These are phyloP conservation scores for Neodiprion lecontei DNA, from an alignment of 1,140 invertebrate species.

Conservation along the genomic window DNA sequence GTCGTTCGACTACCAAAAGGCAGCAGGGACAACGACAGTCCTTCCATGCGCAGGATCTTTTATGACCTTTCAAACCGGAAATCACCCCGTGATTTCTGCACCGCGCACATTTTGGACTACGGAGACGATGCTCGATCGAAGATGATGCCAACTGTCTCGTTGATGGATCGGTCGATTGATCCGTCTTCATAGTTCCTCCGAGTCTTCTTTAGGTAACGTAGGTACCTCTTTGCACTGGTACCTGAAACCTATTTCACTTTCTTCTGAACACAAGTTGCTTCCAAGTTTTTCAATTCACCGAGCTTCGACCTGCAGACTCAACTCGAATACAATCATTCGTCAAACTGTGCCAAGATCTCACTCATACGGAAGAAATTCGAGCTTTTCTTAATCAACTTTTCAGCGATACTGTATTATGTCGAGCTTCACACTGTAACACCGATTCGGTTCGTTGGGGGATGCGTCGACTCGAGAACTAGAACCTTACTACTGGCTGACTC, in stretches of 20 bases:
- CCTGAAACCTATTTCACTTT: no score
- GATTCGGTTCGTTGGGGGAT: background rate
- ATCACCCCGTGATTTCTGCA: constrained; percentile 91
- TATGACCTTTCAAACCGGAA: constrained; percentile 87
- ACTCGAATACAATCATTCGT: no score
- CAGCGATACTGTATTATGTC: no score
- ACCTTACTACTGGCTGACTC: background rate
- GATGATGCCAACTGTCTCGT: background rate
- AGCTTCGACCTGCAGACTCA: no score
- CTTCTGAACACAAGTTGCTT: no score
- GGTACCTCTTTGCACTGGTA: no score
- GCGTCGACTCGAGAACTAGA: background rate
- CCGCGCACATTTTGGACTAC: constrained; percentile 87
- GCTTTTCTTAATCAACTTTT: no score
- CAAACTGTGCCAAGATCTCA: no score
- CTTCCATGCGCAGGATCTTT: constrained; percentile 78
- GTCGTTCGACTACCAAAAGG: constrained; percentile 84
- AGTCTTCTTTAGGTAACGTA: background rate
- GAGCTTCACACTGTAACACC: no score
- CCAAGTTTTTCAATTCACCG: no score
- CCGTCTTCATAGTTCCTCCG: constrained; percentile 18
- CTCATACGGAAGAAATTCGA: no score
- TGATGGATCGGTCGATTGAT: background rate
- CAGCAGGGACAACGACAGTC: constrained; percentile 87
- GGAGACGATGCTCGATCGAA: constrained; percentile 49